A percentile compares a stretch with the other conserved stretches of the same genome.
Conservation (phyloP, 2,888 invertebrate species). For the Drosophila dives region DNA sequence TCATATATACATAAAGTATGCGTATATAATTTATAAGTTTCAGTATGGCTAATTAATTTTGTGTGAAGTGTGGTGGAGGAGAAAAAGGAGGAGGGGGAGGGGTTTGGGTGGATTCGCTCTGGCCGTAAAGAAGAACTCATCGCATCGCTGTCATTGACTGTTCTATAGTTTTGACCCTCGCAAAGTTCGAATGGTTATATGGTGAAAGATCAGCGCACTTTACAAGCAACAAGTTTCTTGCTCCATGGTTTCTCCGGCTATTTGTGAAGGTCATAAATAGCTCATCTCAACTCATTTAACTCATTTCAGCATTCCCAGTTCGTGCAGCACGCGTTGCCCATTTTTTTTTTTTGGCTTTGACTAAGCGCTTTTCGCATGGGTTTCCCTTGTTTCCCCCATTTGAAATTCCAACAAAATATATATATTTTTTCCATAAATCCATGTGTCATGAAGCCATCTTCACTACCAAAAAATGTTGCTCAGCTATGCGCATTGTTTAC, state of each 20-base stretch:
- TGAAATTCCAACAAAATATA: constrained; percentile 27
- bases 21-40: constrained; percentile 72
- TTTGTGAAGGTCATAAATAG: constrained; percentile 34
- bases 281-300: constrained; percentile 16
- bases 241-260: constrained; percentile 24
- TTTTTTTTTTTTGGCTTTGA: constrained; percentile 65
- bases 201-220: constrained; percentile 74
- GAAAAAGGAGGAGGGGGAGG: too few species aligned
- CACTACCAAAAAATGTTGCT: not conserved
- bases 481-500: constrained; percentile 30
- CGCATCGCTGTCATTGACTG: constrained; percentile 72
- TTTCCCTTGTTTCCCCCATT: constrained; percentile 57
- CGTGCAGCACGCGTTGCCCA: constrained; percentile 59
- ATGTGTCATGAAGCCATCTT: constrained; percentile 29
- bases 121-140: constrained; percentile 4
- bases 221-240: constrained; percentile 47
- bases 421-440: constrained; percentile 56
- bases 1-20: constrained; percentile 4
- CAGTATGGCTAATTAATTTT: constrained; percentile 66
- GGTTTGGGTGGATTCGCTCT: not conserved
- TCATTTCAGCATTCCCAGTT: not conserved
- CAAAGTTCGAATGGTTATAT: constrained; percentile 70
- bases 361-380: constrained; percentile 56
- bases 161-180: constrained; percentile 76
- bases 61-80: constrained; percentile 9